Base-by-base conservation (phyloP, 2,113 vertebrate genomes). In the Ranitomeya imitator region DNA sequence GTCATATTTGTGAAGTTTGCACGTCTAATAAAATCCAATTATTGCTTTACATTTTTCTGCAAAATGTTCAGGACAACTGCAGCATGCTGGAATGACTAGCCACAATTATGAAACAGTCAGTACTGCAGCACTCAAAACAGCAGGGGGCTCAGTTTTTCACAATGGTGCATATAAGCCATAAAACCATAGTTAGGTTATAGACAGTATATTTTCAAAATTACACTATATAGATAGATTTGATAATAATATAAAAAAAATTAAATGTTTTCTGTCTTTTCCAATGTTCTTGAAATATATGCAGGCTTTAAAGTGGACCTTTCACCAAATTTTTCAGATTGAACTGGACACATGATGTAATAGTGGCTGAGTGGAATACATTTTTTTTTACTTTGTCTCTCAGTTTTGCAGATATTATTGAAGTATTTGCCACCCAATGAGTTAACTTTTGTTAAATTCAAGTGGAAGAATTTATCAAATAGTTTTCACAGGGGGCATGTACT, bases 21-120 rank as follows among this genome's bases (percentile, higher is more conserved):
- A 89, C 80, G 89, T 93, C 91, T 92, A 88, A 92, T 93, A 90
- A 92, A 94, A 92, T 92, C 89, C 91, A 91, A 89, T 92, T 92
- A 91, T 86, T 91, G 83, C 86, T 90, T 23, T 52, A 7, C 6
- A 16, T 85, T 86, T 71, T 86, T 90, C 69, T 88, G 85, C n/a
- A 82, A 89, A 91, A 82, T 86, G 18, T 85, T 89, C 73, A 5
- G 23, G 79, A 63, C 71, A 88, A 77, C 86, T 83, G 21, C 57
- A 90, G 86, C 90, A 89, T 90, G 61, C 84, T 85, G 80, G 7
- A 83, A 86, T 87, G 45, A 79, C 86, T 23, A 26, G 31, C 78
- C 19, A 45, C 15, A 11, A 87, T 74, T 89, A n/a, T 59, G 60
- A 12, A 31, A 61, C 18, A 69, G 15, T 76, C 79, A 37, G 71